Evolutionary conservation across 1,140 invertebrate genomes (phyloP).

Genomic region (Helicorthomorpha holstii): DNA sequence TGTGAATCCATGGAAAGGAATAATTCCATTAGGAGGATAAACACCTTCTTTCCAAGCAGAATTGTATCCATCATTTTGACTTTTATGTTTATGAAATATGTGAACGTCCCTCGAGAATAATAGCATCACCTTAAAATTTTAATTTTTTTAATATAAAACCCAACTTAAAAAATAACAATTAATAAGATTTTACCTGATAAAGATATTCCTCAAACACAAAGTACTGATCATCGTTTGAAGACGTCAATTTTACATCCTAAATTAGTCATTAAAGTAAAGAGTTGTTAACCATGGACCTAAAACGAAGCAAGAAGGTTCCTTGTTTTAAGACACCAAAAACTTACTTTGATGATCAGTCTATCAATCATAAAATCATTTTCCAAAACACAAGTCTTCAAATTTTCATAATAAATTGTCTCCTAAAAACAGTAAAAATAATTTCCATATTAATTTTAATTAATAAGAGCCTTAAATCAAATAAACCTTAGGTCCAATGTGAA

Average conservation of each 20-base stretch:
- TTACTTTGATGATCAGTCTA: constrained; percentile 75
- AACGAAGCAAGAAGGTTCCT: too few species aligned
- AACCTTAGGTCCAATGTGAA: too few species aligned
- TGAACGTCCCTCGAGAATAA: constrained; percentile 87
- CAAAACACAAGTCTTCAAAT: constrained; percentile 61
- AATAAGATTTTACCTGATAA: constrained; percentile 49
- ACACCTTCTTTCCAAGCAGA: constrained; percentile 32
- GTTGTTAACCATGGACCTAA: too few species aligned
- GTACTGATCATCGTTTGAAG: constrained; percentile 93
- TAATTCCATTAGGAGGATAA: constrained; percentile 83
- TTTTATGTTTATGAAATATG: too few species aligned
- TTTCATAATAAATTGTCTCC: constrained; percentile 64
- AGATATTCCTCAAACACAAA: constrained; percentile 94
- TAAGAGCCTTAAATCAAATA: too few species aligned
- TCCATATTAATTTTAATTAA: not conserved
- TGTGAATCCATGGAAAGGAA: constrained; percentile 91
- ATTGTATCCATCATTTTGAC: constrained; percentile 25
- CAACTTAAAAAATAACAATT: not conserved
- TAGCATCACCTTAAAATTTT: constrained; percentile 51
- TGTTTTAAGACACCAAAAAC: not conserved
- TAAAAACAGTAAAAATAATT: constrained; percentile 26
- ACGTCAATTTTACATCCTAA: constrained; percentile 81
- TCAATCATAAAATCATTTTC: constrained; percentile 84
- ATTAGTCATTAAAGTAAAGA: too few species aligned
- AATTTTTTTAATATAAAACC: too few species aligned